phyloP scores from a whole-genome alignment of 2,113 vertebrate genomes.

The Sclerurus mexicanus region DNA sequence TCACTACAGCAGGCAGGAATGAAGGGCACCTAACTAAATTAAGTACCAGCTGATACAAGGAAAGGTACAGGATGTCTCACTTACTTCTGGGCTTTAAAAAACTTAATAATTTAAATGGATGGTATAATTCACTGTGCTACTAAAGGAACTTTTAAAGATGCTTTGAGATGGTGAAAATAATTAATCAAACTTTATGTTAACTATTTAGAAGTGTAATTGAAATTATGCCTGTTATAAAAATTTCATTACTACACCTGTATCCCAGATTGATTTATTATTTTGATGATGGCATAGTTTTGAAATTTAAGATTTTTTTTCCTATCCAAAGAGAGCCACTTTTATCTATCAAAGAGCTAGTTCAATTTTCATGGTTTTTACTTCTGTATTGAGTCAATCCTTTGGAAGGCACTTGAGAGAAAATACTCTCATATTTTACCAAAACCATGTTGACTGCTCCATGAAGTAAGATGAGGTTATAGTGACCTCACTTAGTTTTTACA shows the following conservation, averaged over 20 bases:
- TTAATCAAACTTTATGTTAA: not conserved
- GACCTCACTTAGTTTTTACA: not conserved
- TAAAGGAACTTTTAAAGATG: not conserved
- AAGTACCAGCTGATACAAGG: not conserved
- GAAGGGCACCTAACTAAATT: not conserved
- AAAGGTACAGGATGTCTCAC: not conserved
- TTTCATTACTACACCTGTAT: not conserved
- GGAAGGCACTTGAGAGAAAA: not conserved
- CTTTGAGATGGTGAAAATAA: not conserved
- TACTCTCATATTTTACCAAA: not conserved
- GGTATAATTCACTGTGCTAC: not conserved
- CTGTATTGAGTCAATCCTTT: not conserved
- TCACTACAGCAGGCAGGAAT: not conserved
- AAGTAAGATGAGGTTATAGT: not conserved
- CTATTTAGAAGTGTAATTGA: not conserved
- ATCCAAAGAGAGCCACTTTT: not conserved
- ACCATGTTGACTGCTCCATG: not conserved
- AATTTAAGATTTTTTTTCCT: not conserved
- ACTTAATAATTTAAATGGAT: not conserved
- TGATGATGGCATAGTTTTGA: not conserved
- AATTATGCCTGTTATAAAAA: not conserved
- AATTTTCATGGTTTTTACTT: not conserved
- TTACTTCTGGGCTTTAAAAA: not conserved
- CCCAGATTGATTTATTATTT: not conserved
- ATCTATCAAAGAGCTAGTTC: not conserved